Base-by-base conservation (phyloP, 2,113 vertebrate genomes). In the Apodemus speciosus region DNA sequence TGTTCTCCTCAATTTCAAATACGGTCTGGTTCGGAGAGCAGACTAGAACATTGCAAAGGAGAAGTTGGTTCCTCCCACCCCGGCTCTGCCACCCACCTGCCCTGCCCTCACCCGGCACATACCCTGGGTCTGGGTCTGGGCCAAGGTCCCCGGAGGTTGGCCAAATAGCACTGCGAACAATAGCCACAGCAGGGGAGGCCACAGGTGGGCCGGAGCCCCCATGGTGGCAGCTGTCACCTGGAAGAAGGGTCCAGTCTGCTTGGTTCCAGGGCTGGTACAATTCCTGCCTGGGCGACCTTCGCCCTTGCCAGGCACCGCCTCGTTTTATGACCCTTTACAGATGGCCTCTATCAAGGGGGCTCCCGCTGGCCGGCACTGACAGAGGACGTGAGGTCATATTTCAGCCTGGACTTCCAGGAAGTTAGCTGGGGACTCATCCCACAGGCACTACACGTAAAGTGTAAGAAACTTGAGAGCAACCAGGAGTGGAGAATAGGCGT, bases 301-400 rank as follows among this genome's bases (percentile, higher is more conserved):
- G 95, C 72, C 66, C 96, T 69, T 46, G 76, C 60, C 43, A 9
- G 95, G 92, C 83, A 0, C 95, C 96, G 43, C 97, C 95, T 89
- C 6, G 1, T 30, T 90, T 96, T 96, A 97, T 96, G 95, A 30
- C 10, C 77, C 51, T 85, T 92, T 72, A 77, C 66, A 1, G 25
- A 71, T 0, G 21, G 88, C 85, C 85, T 95, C 95, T 72, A 7
- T 68, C 85, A 93, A 64, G 96, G 96, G 92, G 97, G 49, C 20
- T 79, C 83, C 73, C 73, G 96, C 94, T 0, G 83, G 95, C 92
- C 93, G 83, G 38, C 89, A 35, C 56, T 40, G 0, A 49, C 79
- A n/a, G 40, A 23, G 43, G 43, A 35, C 4, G 0, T 5, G 62
- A 30, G 13, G 66, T 64, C 35, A 38, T 13, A 56, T 6, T 56